Percentiles rank a stretch among this genome's conserved stretches.
These are phyloP conservation scores for Syngnathus typhle DNA, from an alignment of 2,113 vertebrate species.

Conservation along the genomic window DNA sequence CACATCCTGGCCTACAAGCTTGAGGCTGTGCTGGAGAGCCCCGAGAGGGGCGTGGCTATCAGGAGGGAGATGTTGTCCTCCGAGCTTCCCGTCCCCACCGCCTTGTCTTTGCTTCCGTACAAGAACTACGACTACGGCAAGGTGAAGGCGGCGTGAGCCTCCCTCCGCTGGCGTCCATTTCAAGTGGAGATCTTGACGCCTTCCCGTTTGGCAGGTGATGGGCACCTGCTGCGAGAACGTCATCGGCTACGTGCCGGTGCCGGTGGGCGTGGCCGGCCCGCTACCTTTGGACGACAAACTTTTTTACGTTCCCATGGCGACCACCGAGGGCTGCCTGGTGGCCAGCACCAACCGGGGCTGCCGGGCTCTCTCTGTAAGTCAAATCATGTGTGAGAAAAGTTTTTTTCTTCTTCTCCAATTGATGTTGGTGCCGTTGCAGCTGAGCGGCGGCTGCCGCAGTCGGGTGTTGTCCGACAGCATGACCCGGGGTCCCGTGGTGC, in stretches of 20 bases:
- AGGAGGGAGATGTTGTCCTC: conserved; percentile 80
- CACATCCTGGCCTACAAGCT: conserved; percentile 86
- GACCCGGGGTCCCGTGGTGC: conserved; percentile 90
- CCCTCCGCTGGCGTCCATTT: neutral
- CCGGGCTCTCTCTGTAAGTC: conserved; percentile 84
- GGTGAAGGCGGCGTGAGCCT: conserved; percentile 56
- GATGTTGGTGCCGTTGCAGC: conserved; percentile 53
- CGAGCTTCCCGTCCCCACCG: conserved; percentile 77
- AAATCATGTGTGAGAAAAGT: too few species aligned
- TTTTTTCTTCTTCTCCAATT: neutral
- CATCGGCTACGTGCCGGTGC: conserved; percentile 94
- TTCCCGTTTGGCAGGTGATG: conserved; percentile 75
- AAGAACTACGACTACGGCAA: conserved; percentile 89
- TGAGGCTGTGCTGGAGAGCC: conserved; percentile 82
- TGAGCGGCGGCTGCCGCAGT: conserved; percentile 85
- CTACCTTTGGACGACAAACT: conserved; percentile 82
- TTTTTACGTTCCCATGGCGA: conserved; percentile 91
- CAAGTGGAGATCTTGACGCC: neutral
- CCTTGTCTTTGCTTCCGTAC: conserved; percentile 80
- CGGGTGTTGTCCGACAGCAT: conserved; percentile 86
- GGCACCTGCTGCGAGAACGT: conserved; percentile 95
- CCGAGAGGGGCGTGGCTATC: conserved; percentile 88
- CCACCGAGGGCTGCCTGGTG: conserved; percentile 94
- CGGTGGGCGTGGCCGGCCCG: conserved; percentile 93
- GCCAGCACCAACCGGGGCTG: conserved; percentile 95